Conservation (phyloP, 2,113 vertebrate genomes). For the Euleptes europaea region DNA sequence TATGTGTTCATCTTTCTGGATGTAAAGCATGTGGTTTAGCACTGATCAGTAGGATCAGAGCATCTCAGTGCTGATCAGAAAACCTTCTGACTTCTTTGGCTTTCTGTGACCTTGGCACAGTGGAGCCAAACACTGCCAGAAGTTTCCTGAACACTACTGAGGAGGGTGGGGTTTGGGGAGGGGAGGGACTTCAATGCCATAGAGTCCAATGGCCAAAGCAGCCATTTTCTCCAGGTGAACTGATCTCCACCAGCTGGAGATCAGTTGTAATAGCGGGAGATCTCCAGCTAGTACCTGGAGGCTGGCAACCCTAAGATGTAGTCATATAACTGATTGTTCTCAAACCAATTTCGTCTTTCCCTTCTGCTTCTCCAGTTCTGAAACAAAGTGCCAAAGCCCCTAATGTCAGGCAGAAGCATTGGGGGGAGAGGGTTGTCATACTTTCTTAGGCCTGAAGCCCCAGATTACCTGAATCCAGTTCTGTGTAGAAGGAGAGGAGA, state of each 20-base stretch:
- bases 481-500: not conserved
- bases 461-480: constrained; percentile 8
- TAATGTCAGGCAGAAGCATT: not conserved
- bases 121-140: not conserved
- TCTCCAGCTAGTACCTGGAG: too few relatives aligned
- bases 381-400: not conserved
- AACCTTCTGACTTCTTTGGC: not conserved
- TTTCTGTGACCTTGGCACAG: not conserved
- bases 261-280: too few relatives aligned
- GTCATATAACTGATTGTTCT: not conserved
- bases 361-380: not conserved
- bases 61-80: not conserved
- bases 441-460: not conserved
- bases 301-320: too few relatives aligned
- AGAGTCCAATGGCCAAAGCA: too few relatives aligned
- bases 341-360: not conserved
- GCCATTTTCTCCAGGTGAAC: too few relatives aligned
- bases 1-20: not conserved
- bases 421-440: not conserved
- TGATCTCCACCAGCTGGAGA: too few relatives aligned
- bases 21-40: not conserved
- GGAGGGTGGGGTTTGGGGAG: too few relatives aligned
- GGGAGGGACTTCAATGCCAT: too few relatives aligned
- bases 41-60: not conserved
- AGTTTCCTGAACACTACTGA: not conserved